Conservation (phyloP, 2,888 invertebrate genomes). For the Cephus pygmeus region DNA sequence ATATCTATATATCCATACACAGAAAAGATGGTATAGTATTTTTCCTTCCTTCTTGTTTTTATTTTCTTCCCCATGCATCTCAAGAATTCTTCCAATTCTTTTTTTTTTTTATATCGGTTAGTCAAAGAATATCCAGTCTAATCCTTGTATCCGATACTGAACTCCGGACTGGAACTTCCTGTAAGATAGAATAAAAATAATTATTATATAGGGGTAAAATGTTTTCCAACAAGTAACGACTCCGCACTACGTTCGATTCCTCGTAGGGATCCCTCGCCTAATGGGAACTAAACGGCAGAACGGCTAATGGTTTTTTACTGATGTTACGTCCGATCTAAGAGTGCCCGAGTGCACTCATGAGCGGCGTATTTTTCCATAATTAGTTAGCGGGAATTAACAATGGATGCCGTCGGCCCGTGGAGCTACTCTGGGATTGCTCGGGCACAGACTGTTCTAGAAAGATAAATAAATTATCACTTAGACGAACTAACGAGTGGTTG, state of each 20-base stretch:
- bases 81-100: neutral
- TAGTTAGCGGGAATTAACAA: constrained; percentile 47
- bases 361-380: constrained; percentile 53
- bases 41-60: neutral
- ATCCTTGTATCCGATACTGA: neutral
- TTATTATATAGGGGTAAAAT: neutral
- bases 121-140: neutral
- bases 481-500: constrained; percentile 53
- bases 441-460: constrained; percentile 48
- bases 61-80: neutral
- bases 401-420: constrained; percentile 23
- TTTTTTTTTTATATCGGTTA: neutral
- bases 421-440: constrained; percentile 31
- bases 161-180: too few species aligned
- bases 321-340: constrained; percentile 31
- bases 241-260: neutral
- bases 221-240: neutral
- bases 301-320: constrained; percentile 43
- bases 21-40: too few species aligned
- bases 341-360: constrained; percentile 6
- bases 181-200: too few species aligned
- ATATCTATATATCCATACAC: too few species aligned
- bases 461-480: constrained; percentile 60
- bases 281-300: constrained; percentile 22
- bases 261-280: neutral